A percentile compares a stretch with the other conserved stretches of the same genome.
phyloP scores from a whole-genome alignment of 2,888 invertebrate species.

The Acleris sparsana region DNA sequence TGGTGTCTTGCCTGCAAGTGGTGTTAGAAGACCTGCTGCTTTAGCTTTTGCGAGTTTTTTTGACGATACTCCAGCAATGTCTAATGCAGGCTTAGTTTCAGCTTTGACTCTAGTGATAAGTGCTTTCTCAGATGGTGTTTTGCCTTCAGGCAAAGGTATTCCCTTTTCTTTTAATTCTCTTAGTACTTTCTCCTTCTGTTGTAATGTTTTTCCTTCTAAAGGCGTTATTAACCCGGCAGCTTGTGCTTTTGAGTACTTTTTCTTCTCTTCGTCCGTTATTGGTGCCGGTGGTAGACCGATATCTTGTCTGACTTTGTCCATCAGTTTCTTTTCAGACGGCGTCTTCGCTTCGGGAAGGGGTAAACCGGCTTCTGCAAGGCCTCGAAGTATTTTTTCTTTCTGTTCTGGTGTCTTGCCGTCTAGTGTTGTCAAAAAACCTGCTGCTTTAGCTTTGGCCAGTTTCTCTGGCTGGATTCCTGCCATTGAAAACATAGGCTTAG shows the following conservation, averaged over 20 bases:
- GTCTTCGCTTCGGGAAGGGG: neutral
- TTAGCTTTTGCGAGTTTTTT: neutral
- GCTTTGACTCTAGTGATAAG: conserved; percentile 43
- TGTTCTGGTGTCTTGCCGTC: conserved; percentile 37
- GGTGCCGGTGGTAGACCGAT: conserved; percentile 41
- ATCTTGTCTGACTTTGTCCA: conserved; percentile 33
- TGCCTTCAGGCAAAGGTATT: conserved; percentile 49
- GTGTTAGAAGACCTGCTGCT: neutral
- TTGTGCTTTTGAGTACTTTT: conserved; percentile 24
- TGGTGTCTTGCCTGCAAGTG: conserved; percentile 29
- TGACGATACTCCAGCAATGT: neutral
- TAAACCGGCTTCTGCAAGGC: conserved; percentile 4
- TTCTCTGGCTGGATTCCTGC: conserved; percentile 37
- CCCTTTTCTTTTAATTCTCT: conserved; percentile 46
- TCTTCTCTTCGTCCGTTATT: conserved; percentile 11
- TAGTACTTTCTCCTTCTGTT: conserved; percentile 18
- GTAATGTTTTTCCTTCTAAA: conserved; percentile 24
- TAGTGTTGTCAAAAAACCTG: conserved; percentile 43
- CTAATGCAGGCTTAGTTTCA: conserved; percentile 6
- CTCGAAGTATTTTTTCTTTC: conserved; percentile 41
- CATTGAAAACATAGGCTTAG: neutral
- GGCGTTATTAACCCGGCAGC: conserved; percentile 15
- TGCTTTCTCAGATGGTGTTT: conserved; percentile 50
- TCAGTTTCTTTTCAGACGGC: neutral
- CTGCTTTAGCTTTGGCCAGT: conserved; percentile 40